These are phyloP conservation scores for Sisor rabdophorus DNA, from an alignment of 2,113 vertebrate genomes.

Conservation along the genomic window DNA sequence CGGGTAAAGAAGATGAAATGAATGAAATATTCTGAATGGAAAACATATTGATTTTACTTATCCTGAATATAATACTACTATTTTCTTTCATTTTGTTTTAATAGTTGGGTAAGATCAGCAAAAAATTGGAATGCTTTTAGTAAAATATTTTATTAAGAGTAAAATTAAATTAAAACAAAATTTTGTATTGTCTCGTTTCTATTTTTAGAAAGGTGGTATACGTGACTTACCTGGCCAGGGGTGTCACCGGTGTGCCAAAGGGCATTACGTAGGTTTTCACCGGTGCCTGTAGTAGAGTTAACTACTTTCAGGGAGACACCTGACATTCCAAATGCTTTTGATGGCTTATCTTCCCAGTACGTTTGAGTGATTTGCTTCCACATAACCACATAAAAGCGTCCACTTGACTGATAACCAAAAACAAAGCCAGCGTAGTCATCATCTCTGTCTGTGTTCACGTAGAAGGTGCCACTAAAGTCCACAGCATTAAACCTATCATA, in stretches of 20 bases:
- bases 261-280: slow-evolving; percentile 93
- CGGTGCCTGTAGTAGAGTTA: slow-evolving; percentile 90
- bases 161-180: background rate
- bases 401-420: slow-evolving; percentile 82
- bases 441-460: slow-evolving; percentile 94
- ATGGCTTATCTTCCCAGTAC: slow-evolving; percentile 95
- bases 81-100: too few relatives aligned
- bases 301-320: slow-evolving; percentile 97
- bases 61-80: too few relatives aligned
- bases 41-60: too few relatives aligned
- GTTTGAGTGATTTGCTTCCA: slow-evolving; percentile 99
- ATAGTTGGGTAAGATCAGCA: too few relatives aligned
- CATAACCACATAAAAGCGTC: slow-evolving; percentile 95
- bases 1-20: too few relatives aligned
- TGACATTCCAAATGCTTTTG: slow-evolving; percentile 91
- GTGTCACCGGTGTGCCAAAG: slow-evolving; percentile 98
- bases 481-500: slow-evolving; percentile 93
- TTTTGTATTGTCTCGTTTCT: background rate
- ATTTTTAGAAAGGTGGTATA: background rate
- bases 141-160: background rate
- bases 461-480: slow-evolving; percentile 97
- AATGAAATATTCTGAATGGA: too few relatives aligned
- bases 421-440: slow-evolving; percentile 85
- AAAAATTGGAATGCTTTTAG: background rate
- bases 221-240: slow-evolving; percentile 80